Evolutionary conservation across 2,113 vertebrate genomes (phyloP).

Genomic region (Silurus meridionalis): DNA sequence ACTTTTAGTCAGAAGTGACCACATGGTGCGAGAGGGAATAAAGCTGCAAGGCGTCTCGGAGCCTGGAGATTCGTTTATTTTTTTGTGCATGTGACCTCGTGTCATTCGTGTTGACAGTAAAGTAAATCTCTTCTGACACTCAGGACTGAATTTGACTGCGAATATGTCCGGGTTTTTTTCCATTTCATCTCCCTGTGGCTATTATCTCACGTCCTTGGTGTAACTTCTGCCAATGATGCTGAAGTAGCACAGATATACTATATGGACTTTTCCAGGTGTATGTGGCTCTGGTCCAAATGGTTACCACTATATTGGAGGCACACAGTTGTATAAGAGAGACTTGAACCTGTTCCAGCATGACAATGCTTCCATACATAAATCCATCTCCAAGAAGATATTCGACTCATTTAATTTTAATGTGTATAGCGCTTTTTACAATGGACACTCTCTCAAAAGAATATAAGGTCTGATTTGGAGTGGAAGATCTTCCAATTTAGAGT

Average conservation of each 20-base stretch:
- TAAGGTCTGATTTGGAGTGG: too few species aligned
- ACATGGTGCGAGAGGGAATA: neutral
- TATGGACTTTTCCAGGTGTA: neutral
- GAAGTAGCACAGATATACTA: neutral
- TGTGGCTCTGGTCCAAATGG: too few species aligned
- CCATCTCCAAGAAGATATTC: too few species aligned
- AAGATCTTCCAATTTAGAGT: too few species aligned
- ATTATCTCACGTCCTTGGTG: neutral
- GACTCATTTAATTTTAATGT: too few species aligned
- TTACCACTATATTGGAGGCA: too few species aligned
- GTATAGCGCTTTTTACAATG: too few species aligned
- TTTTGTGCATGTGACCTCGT: neutral
- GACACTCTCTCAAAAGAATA: too few species aligned
- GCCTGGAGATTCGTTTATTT: neutral
- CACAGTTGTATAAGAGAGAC: too few species aligned
- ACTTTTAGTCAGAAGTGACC: slow-evolving; percentile 20
- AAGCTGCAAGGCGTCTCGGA: neutral
- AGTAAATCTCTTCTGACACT: slow-evolving; percentile 13
- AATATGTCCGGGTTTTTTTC: neutral
- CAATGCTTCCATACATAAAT: too few species aligned
- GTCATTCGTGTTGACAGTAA: neutral
- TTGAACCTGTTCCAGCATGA: too few species aligned
- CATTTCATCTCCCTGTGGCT: slow-evolving; percentile 7
- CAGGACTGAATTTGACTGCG: slow-evolving; percentile 3
- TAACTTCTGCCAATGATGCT: neutral